Base-by-base conservation (phyloP, 2,113 vertebrate genomes). In the Chionodraco myersi region DNA sequence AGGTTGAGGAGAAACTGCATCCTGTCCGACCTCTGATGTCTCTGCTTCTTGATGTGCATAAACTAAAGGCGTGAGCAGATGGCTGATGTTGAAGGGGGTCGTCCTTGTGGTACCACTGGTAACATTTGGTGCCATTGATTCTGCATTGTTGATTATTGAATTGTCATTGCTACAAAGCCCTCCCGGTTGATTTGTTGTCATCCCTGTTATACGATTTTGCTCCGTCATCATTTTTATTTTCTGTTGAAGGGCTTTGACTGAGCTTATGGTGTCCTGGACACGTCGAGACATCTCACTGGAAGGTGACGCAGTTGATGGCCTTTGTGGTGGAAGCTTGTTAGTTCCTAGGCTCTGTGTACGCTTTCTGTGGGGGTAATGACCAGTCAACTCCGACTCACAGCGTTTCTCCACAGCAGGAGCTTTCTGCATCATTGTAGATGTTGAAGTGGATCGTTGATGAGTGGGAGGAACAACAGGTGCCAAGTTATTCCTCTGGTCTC, bases 41-140 rank as follows among this genome's bases (percentile, higher is more conserved):
- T 94, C 94, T 26, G 70, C 82, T 62, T 94, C 93, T 14, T 94
- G 94, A 80, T 96, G 95, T 73, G 91, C 80, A 47, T 90, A 87
- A 72, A 96, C 95, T 61, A 94, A 70, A 6, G 97, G 96, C 4
- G 96, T 97, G 66, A 96, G 91, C 65, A 97, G 94, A 63, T 97
- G 87, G 0, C 91, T 96, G 80, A 97, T 96, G 77, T 94, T 97
- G 80, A 97, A 97, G 14, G 96, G 94, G 9, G 89, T 94, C 14
- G 76, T 71, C 47, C 68, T 87, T 65, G 62, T 89, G 65, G 79
- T 81, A 45, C 59, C 63, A 58, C 45, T 68, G 26, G 74, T 67
- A 60, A 65, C 57, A 14, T 84, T 80, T 56, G 67, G 61, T 41
- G 56, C 47, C 7, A 53, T 30, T 45, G 80, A 58, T 36, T 49